Percentiles rank a stretch among this genome's conserved stretches.
phyloP scores from a whole-genome alignment of 2,797 vertebrate genomes.

The Dryobates pubescens region DNA sequence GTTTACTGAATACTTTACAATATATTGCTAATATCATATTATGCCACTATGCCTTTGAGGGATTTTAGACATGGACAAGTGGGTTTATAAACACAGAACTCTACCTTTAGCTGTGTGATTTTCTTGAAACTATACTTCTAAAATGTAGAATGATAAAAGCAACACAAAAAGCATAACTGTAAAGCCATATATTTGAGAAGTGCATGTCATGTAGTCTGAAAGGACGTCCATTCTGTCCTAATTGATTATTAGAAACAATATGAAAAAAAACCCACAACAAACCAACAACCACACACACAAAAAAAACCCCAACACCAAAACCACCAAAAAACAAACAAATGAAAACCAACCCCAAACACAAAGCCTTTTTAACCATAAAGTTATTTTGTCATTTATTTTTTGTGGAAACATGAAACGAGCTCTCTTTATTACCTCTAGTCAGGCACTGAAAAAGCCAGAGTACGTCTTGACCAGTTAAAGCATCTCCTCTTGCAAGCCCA shows the following conservation, averaged over 20 bases:
- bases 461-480: not conserved
- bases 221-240: not conserved
- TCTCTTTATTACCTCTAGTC: not conserved
- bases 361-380: not conserved
- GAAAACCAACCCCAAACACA: not conserved
- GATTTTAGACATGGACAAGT: not conserved
- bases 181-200: not conserved
- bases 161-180: not conserved
- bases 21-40: not conserved
- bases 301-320: too few relatives aligned
- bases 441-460: not conserved
- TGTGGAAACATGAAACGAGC: not conserved
- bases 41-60: not conserved
- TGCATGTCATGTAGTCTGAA: not conserved
- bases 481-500: not conserved
- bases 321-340: too few relatives aligned
- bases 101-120: not conserved
- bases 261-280: not conserved
- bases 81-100: not conserved
- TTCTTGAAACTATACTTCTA: not conserved
- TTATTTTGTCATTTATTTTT: not conserved
- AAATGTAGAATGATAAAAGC: not conserved
- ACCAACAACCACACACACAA: too few relatives aligned
- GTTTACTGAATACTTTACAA: not conserved
- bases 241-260: not conserved